A percentile compares a stretch with the other conserved stretches of the same genome.
These are phyloP conservation scores for Protosalanx chinensis DNA, from an alignment of 2,797 vertebrate genomes.

Conservation along the genomic window DNA sequence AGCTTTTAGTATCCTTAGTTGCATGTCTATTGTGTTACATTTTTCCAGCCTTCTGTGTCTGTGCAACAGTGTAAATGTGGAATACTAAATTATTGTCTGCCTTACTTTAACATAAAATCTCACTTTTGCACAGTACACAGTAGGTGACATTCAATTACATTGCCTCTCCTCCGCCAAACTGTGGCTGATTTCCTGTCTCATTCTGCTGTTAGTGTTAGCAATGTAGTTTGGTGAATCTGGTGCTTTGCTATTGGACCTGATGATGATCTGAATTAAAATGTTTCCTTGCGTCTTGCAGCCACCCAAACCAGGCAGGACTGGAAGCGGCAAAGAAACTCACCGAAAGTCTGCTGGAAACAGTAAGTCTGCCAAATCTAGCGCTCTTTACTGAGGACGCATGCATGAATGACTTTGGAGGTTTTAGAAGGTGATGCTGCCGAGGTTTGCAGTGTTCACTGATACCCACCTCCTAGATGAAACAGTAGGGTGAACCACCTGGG, in stretches of 20 bases:
- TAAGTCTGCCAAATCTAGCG: constrained; percentile 46
- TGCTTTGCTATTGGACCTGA: too few relatives aligned
- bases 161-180: background rate
- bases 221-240: too few relatives aligned
- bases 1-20: too few relatives aligned
- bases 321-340: constrained; percentile 77
- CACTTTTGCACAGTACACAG: too few relatives aligned
- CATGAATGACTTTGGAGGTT: constrained; percentile 52
- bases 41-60: too few relatives aligned
- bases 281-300: constrained; percentile 59
- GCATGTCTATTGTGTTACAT: too few relatives aligned
- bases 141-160: too few relatives aligned
- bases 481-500: constrained; percentile 67
- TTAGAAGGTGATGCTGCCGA: constrained; percentile 69
- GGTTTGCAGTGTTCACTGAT: constrained; percentile 66
- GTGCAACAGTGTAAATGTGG: too few relatives aligned
- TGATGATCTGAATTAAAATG: background rate
- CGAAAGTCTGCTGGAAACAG: constrained; percentile 78
- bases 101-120: too few relatives aligned
- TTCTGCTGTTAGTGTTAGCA: background rate
- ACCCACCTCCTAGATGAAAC: constrained; percentile 68
- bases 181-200: background rate
- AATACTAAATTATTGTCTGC: too few relatives aligned
- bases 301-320: constrained; percentile 75
- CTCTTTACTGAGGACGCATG: background rate